Conservation (phyloP, 2,888 invertebrate genomes). For the Augochlorella aurata region DNA sequence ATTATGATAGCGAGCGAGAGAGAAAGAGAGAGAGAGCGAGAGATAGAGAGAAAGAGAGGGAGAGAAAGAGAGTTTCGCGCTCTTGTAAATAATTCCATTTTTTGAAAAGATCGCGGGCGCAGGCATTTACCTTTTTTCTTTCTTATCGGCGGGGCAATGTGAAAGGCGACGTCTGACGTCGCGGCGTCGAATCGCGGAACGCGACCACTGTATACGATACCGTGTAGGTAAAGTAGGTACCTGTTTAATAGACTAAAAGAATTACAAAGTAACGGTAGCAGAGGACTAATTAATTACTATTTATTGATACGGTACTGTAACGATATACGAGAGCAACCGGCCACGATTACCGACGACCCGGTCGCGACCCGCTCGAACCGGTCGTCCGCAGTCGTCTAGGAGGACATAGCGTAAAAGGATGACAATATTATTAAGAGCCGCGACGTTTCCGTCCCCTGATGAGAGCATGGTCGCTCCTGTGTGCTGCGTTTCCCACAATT, state of each 20-base stretch:
- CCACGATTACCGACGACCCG: slow-evolving; percentile 40
- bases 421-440: slow-evolving; percentile 77
- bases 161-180: slow-evolving; percentile 79
- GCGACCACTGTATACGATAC: slow-evolving; percentile 81
- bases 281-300: slow-evolving; percentile 76
- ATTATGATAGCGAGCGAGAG: too few species aligned
- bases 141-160: slow-evolving; percentile 78
- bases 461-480: slow-evolving; percentile 52
- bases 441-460: slow-evolving; percentile 65
- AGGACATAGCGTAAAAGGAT: slow-evolving; percentile 73
- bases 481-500: slow-evolving; percentile 28
- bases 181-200: slow-evolving; percentile 78
- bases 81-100: slow-evolving; percentile 55
- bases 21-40: neutral
- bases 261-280: slow-evolving; percentile 75
- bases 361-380: slow-evolving; percentile 19
- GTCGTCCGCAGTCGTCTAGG: slow-evolving; percentile 33
- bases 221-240: slow-evolving; percentile 82
- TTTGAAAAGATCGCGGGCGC: slow-evolving; percentile 18
- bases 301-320: slow-evolving; percentile 74
- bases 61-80: slow-evolving; percentile 13
- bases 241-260: slow-evolving; percentile 77
- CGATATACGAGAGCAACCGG: slow-evolving; percentile 57
- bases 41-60: neutral
- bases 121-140: slow-evolving; percentile 30